Evolutionary conservation across 2,113 vertebrate species (phyloP).

Genomic region (Platysteira castanea): DNA sequence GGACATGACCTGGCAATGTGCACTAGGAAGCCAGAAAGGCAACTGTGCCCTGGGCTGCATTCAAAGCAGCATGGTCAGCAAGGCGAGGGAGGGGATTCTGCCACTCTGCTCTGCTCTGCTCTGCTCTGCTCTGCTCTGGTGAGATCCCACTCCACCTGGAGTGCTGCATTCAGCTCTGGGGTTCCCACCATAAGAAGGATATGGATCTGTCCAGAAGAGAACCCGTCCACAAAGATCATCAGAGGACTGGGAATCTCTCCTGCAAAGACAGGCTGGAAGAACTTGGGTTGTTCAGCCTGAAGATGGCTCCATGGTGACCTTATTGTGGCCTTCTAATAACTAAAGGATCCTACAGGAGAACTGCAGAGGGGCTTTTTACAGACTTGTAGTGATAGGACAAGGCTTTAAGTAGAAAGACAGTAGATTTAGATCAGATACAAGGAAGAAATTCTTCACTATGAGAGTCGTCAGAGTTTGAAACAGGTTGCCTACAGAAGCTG

Average conservation of each 20-base stretch:
- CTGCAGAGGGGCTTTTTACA: neutral
- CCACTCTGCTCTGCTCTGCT: neutral
- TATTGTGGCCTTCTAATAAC: neutral
- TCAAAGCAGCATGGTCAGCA: accelerated
- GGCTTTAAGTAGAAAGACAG: neutral
- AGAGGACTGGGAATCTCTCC: neutral
- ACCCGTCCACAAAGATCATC: neutral
- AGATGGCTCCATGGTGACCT: neutral
- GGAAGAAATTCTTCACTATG: neutral
- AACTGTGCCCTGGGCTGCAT: accelerated
- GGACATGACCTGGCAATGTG: no score
- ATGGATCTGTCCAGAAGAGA: neutral
- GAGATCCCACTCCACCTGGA: no score
- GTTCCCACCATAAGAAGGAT: neutral
- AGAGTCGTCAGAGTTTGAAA: neutral
- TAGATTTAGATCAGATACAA: neutral
- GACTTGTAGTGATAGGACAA: neutral
- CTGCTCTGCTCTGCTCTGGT: neutral
- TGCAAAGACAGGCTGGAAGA: neutral
- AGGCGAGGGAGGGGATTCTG: neutral
- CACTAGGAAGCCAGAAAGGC: neutral
- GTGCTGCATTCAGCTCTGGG: neutral
- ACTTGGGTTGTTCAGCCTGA: neutral
- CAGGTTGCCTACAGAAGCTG: neutral
- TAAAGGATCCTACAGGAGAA: neutral